Evolutionary conservation across 2,888 invertebrate genomes (phyloP), one percentile per base, ranked within the genome.

Genomic region (Hoplodrina ambigua): DNA sequence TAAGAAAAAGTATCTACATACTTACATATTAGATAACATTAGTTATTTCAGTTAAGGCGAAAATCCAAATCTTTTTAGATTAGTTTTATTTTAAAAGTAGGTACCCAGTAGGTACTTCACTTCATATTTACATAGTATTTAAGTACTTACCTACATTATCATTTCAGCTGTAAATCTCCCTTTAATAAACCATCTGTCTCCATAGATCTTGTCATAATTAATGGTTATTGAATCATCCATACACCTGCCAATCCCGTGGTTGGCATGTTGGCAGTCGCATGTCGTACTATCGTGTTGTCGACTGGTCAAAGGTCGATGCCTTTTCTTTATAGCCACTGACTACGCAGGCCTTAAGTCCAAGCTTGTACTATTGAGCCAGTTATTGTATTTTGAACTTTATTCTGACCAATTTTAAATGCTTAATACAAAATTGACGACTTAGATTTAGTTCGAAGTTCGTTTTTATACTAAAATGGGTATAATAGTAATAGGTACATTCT

Each of bases 141-240:
- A 17, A 30, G 17, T 33, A 56, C 33, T 10, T 33, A 33, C 30
- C 30, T 33, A 15, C n/a, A 52, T 65, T 20, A 63, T 44, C 20
- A 52, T 49, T 76, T 44, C 69, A 58, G 46, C 13, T 50, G 46
- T 25, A 46, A 64, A 64, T 62, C 20, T 69, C 13, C 53, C 15
- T 60, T 20, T 61, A 57, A 49, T 61, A 0, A 49, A 60, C 44
- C 54, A 59, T 69, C 25, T 46, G 30, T 79, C 49, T 62, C 13
- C 54, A 69, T 69, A 66, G 19, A 75, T 69, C 65, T 68, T 62
- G 20, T 54, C 57, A 61, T 61, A 63, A 61, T 67, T 15, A 60
- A 78, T 80, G 61, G 5, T 54, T 30, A 75, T 75, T 55, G 70
- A 70, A 70, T 70, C 62, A 78, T 60, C 58, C 52, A 57, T 50